Conservation (phyloP, 2,113 vertebrate species). For the Ciconia boyciana region DNA sequence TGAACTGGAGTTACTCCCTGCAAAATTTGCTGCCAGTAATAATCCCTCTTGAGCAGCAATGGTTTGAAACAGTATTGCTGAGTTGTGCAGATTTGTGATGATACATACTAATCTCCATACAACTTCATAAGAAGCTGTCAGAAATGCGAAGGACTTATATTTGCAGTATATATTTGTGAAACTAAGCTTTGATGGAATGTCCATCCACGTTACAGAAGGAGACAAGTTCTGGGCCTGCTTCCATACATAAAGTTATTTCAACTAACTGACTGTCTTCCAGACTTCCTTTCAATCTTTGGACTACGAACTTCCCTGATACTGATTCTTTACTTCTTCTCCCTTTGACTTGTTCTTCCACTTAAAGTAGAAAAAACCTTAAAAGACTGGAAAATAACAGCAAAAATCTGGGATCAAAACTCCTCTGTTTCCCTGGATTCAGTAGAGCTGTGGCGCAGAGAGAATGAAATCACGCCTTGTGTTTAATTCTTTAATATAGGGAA, state of each 20-base stretch:
- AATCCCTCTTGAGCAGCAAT: not conserved
- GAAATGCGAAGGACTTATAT: not conserved
- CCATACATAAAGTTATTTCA: not conserved
- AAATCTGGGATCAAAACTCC: not conserved
- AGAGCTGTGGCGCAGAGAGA: not conserved
- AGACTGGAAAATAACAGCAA: not conserved
- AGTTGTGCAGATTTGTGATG: not conserved
- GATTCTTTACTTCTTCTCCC: not conserved
- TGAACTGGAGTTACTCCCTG: not conserved
- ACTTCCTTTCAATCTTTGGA: not conserved
- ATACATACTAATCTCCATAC: not conserved
- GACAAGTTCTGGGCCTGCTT: not conserved
- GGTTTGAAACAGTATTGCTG: constrained; percentile 27
- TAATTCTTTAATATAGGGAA: not conserved
- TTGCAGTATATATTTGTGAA: not conserved
- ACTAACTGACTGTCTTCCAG: not conserved
- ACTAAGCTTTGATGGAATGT: not conserved
- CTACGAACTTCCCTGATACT: not conserved
- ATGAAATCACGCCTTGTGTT: not conserved
- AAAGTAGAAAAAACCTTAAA: not conserved
- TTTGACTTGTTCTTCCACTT: not conserved
- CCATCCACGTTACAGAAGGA: not conserved
- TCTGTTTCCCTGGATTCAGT: not conserved
- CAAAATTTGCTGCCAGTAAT: constrained; percentile 10
- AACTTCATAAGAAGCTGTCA: not conserved